Conservation (phyloP, 2,113 vertebrate genomes). For the Vidua chalybeata region DNA sequence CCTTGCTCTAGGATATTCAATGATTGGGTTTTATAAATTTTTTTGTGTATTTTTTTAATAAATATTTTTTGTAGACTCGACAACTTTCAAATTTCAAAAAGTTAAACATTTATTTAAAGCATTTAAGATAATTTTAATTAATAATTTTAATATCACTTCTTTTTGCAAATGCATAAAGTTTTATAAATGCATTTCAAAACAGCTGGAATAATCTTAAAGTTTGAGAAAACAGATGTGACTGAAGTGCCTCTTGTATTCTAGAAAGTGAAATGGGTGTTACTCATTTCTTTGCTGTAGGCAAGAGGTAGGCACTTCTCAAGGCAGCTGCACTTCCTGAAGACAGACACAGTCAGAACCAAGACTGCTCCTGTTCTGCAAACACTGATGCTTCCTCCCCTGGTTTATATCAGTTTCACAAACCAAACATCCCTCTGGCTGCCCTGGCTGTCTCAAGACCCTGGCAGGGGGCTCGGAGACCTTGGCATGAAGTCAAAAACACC, state of each 20-base stretch:
- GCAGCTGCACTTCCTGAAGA: not conserved
- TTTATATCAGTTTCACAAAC: too few species aligned
- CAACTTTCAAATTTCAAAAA: not conserved
- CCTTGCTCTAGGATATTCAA: not conserved
- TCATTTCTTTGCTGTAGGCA: not conserved
- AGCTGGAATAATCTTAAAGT: not conserved
- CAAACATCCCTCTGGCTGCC: too few species aligned
- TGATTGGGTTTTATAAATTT: not conserved
- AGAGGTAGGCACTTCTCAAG: fast-evolving
- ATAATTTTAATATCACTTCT: not conserved
- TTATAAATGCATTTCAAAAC: not conserved
- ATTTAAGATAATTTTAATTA: not conserved
- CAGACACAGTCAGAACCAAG: not conserved
- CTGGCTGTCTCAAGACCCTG: too few species aligned
- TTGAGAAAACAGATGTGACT: not conserved
- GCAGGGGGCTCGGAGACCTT: too few species aligned
- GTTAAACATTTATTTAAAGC: not conserved
- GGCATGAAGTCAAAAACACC: too few species aligned
- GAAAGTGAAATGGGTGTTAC: not conserved
- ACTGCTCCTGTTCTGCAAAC: not conserved
- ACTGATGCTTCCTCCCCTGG: not conserved
- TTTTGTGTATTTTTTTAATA: not conserved
- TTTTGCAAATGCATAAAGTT: not conserved
- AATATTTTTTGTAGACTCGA: not conserved
- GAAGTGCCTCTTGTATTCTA: not conserved